Evolutionary conservation across 2,888 invertebrate species (phyloP), one percentile per base, ranked within the genome.

Genomic region (Punctoribates punctum): DNA sequence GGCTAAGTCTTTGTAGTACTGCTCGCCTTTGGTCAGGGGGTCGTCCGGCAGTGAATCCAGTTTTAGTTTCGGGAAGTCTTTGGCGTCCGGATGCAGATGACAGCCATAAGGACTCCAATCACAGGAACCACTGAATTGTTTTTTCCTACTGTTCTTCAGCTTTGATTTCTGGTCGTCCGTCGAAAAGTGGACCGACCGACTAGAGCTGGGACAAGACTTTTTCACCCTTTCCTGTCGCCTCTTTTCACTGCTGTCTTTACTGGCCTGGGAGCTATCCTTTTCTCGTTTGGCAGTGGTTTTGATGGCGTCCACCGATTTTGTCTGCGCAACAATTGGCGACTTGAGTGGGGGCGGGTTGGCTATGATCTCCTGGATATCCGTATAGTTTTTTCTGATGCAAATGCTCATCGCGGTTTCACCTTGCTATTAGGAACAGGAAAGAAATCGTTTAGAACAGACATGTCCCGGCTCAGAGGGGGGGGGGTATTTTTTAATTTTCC

Each of bases 1-100:
- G 17, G 94, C 95, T 80, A 97, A 87, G 84, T 96, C 96, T 80
- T 95, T 86, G 84, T 91, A 97, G 84, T 96, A 96, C 84, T 96
- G 95, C 85, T 95, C 94, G 78, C 96, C 96, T 81, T 90, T 89
- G 81, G 88, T 88, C 27, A 94, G 85, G 0, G 94, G 94, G 83
- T 94, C 93, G 83, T 90, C 88, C 79, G 94, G 94, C 79, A 94
- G 85, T 74, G 93, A 91, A 84, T 92, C 92, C 78, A 94, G 85
- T 81, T 91, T 91, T 17, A 94, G 93, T 79, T 91, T 89, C 0
- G 93, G 93, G 83, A 94, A 93, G 73, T 90, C 90, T 17, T 79
- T 78, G 0, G 91, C 90, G 82, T 93, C 92, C 0, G 94, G 93
- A 82, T 91, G 93, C 82, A 92, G 92, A 82, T 94, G 94, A 81